Percentiles rank a stretch among this genome's conserved stretches.
Conservation (phyloP, 1,140 invertebrate genomes). For the Nasonia vitripennis region DNA sequence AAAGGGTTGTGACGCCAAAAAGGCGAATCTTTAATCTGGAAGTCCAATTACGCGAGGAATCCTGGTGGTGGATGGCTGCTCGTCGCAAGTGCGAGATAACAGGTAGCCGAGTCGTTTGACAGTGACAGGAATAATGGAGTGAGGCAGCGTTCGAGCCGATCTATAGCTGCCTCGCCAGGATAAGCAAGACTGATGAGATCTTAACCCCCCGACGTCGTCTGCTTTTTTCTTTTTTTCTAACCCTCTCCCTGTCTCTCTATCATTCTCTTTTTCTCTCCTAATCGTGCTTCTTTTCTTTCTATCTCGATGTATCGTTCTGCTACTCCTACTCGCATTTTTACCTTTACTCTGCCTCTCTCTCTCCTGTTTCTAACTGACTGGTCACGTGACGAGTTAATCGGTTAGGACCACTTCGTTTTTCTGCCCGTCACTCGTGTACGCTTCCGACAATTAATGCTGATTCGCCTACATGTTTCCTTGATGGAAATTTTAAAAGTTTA, state of each 20-base stretch:
- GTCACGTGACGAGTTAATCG: constrained; percentile 53
- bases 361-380: not conserved
- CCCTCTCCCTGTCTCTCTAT: not conserved
- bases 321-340: not conserved
- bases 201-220: constrained; percentile 42
- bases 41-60: constrained; percentile 53
- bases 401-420: constrained; percentile 39
- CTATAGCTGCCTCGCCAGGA: constrained; percentile 53
- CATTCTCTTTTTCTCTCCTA: not conserved
- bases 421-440: constrained; percentile 9
- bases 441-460: constrained; percentile 1
- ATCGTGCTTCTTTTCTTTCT: not conserved
- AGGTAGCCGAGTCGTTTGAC: constrained; percentile 56
- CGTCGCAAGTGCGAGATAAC: constrained; percentile 39
- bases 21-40: constrained; percentile 28
- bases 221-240: constrained; percentile 8
- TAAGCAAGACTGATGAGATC: constrained; percentile 61
- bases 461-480: not conserved
- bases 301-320: not conserved
- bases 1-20: constrained; percentile 11
- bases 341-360: not conserved
- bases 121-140: constrained; percentile 60
- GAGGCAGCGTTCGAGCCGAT: constrained; percentile 56
- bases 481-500: too few relatives aligned
- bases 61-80: not conserved